These are phyloP conservation scores for Corythornis leucogaster DNA, from an alignment of 2,797 vertebrate genomes.

Conservation along the genomic window DNA sequence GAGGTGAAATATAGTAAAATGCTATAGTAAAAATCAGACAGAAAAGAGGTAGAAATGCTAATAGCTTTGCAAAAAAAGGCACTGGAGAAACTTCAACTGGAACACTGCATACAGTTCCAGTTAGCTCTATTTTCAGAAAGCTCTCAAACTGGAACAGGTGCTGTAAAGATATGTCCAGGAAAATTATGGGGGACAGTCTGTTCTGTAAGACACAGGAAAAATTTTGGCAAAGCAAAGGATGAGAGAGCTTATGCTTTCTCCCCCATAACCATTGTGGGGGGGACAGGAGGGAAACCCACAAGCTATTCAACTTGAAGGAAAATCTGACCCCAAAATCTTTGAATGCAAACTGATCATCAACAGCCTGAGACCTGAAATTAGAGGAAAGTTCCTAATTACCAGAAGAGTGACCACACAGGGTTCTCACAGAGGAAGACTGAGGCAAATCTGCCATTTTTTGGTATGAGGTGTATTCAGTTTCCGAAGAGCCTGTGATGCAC, in stretches of 20 bases:
- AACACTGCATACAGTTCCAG: not conserved
- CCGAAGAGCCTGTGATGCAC: not conserved
- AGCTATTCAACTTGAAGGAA: not conserved
- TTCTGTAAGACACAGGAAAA: not conserved
- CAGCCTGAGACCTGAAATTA: not conserved
- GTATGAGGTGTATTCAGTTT: not conserved
- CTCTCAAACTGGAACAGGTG: not conserved
- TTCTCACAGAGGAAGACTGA: not conserved
- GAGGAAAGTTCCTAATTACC: not conserved
- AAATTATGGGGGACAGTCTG: not conserved
- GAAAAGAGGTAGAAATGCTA: not conserved
- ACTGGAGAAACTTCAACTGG: not conserved
- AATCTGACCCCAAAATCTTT: not conserved
- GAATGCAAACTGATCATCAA: not conserved
- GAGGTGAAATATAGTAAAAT: not conserved
- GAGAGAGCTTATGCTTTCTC: not conserved
- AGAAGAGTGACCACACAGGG: not conserved
- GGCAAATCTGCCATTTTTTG: not conserved
- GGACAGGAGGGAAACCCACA: not conserved
- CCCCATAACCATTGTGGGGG: not conserved
- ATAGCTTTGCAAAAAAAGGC: not conserved
- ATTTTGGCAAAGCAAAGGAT: constrained; percentile 18
- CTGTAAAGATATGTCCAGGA: not conserved
- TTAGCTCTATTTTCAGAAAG: not conserved
- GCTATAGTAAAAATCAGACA: not conserved